Evolutionary conservation across 2,797 vertebrate genomes (phyloP), one percentile per base, ranked within the genome.

Genomic region (Gouania willdenowi): DNA sequence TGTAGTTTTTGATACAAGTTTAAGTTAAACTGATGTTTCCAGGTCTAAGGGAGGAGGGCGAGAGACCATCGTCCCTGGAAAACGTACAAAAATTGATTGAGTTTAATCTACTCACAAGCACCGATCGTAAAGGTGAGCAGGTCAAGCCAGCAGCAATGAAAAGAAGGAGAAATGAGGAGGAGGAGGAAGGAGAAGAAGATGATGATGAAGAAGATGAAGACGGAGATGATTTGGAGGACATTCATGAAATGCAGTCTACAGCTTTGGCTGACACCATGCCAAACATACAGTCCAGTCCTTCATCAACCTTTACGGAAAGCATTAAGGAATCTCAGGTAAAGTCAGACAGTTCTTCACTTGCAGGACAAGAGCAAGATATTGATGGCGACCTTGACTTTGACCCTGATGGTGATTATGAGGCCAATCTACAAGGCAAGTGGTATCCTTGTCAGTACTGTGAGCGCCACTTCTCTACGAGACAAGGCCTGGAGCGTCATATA

Each of bases 361-460:
- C 42, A 0, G 87, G 79, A 48, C 58, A 64, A 38, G 68, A 82
- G 10, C 67, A 28, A 15, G 70, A 80, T 28, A 52, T 50, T 2
- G 83, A 88, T 26, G 74, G 70, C 2, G 81, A 87, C 39, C 53
- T 69, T 16, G 78, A 80, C 22, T 52, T 67, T 12, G 75, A 86
- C 10, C 75, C 73, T 0, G 83, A 87, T 5, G 88, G 80, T 2
- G 92, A 94, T 51, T 79, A 89, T 17, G 93, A 93, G 0, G 91
- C 86, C 1, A 92, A 93, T 1, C 31, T 75, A 5, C 89, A 89
- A 12, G 93, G 87, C 47, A 72, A 83, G 0, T 89, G 85, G 0
- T 88, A 91, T 81, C 93, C 92, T 4, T 99, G 97, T 73, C 92
- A 91, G 51, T 93, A 98, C 29, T 98, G 97, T 26, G 95, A 98